phyloP scores from a whole-genome alignment of 2,888 invertebrate species.

The Cistogaster globosa region DNA sequence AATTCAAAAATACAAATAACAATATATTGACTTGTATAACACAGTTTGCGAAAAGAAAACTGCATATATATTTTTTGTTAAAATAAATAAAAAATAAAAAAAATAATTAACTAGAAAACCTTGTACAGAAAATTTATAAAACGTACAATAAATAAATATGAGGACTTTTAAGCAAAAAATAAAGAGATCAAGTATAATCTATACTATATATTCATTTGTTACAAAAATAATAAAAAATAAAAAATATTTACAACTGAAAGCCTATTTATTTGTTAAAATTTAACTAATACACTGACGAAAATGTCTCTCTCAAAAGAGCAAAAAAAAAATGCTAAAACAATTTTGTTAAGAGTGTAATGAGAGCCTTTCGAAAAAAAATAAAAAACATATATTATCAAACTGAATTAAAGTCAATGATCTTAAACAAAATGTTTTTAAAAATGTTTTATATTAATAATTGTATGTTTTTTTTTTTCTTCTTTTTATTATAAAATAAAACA shows the following conservation, averaged over 20 bases:
- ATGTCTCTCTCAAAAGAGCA: background rate
- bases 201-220: background rate
- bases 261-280: conserved; percentile 28
- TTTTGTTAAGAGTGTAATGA: conserved; percentile 13
- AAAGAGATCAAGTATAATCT: background rate
- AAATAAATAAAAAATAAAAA: conserved; percentile 1
- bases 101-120: conserved; percentile 43
- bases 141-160: conserved; percentile 1
- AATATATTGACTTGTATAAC: background rate
- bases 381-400: conserved; percentile 40
- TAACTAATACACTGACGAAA: background rate
- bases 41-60: background rate
- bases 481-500: conserved; percentile 8
- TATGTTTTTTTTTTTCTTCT: conserved; percentile 1
- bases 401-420: conserved; percentile 64
- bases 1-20: background rate
- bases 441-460: conserved; percentile 15
- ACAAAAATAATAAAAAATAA: background rate
- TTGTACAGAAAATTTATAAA: conserved; percentile 22
- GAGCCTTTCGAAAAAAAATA: conserved; percentile 1
- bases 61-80: conserved; percentile 7
- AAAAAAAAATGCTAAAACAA: conserved; percentile 1
- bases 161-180: background rate
- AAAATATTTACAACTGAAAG: background rate
- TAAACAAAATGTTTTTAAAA: conserved; percentile 42